Conservation (phyloP, 2,797 vertebrate genomes). For the Pteronotus mesoamericanus region DNA sequence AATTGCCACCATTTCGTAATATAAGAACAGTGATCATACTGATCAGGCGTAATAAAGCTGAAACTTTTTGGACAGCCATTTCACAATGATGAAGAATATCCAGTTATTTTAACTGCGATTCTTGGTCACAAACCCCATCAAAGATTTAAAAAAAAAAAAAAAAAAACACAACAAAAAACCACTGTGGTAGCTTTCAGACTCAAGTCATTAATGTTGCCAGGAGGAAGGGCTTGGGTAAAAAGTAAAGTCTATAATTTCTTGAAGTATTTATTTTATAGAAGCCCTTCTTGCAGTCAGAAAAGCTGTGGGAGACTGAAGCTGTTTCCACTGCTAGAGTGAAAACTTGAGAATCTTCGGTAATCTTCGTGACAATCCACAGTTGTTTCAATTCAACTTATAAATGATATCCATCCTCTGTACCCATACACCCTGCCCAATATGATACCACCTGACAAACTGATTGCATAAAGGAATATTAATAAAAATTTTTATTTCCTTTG, state of each 20-base stretch:
- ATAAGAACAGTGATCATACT: not conserved
- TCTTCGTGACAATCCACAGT: not conserved
- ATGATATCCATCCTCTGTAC: not conserved
- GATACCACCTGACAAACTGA: too few species aligned
- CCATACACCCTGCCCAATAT: not conserved
- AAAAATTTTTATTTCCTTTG: not conserved
- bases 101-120: slow-evolving; percentile 1
- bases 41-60: not conserved
- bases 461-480: not conserved
- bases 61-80: slow-evolving; percentile 19
- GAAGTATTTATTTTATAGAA: not conserved
- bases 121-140: not conserved
- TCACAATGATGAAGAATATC: not conserved
- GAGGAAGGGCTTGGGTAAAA: slow-evolving; percentile 20
- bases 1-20: not conserved
- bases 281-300: not conserved
- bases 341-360: not conserved
- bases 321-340: not conserved
- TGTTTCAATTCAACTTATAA: not conserved
- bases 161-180: too few species aligned
- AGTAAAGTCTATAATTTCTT: not conserved
- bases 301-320: not conserved
- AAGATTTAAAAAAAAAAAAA: not conserved
- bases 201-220: not conserved
- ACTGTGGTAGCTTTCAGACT: not conserved